Evolutionary conservation across 2,888 invertebrate genomes (phyloP).

Genomic region (Caenorhabditis doughertyi): DNA sequence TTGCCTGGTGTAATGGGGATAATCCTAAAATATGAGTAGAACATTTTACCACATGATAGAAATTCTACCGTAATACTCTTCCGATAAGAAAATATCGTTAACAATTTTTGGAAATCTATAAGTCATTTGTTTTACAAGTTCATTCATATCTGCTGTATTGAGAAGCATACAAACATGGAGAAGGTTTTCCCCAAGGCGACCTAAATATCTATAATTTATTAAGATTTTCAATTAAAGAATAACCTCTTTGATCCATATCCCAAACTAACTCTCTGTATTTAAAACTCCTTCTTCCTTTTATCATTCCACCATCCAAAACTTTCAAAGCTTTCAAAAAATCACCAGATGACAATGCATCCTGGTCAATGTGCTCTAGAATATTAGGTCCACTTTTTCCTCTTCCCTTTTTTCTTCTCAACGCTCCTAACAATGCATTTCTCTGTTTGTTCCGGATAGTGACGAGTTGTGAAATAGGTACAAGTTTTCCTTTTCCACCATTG

Average conservation of each 20-base stretch:
- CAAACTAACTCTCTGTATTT: conserved; percentile 85
- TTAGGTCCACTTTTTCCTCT: conserved; percentile 82
- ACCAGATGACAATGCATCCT: conserved; percentile 72
- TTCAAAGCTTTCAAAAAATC: conserved; percentile 82
- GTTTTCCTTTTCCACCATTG: conserved; percentile 93
- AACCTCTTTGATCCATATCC: conserved; percentile 80
- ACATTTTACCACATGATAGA: conserved; percentile 49
- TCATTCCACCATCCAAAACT: conserved; percentile 79
- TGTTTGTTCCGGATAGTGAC: conserved; percentile 87
- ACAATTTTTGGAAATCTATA: conserved; percentile 95
- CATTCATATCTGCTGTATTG: conserved; percentile 93
- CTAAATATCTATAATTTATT: conserved; percentile 83
- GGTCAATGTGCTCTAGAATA: conserved; percentile 81
- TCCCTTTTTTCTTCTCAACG: conserved; percentile 77
- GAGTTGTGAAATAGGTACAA: conserved; percentile 92
- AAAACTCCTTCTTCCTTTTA: conserved; percentile 64
- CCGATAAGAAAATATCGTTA: conserved; percentile 95
- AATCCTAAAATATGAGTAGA: conserved; percentile 64
- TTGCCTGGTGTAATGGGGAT: conserved; percentile 91
- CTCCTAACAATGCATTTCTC: conserved; percentile 84
- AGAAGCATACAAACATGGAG: conserved; percentile 94
- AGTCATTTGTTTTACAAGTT: conserved; percentile 93
- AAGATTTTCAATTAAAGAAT: not conserved
- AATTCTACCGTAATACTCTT: conserved; percentile 93
- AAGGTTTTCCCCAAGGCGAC: conserved; percentile 96